phyloP scores from a whole-genome alignment of 2,888 invertebrate species.

The Nysson spinosus region DNA sequence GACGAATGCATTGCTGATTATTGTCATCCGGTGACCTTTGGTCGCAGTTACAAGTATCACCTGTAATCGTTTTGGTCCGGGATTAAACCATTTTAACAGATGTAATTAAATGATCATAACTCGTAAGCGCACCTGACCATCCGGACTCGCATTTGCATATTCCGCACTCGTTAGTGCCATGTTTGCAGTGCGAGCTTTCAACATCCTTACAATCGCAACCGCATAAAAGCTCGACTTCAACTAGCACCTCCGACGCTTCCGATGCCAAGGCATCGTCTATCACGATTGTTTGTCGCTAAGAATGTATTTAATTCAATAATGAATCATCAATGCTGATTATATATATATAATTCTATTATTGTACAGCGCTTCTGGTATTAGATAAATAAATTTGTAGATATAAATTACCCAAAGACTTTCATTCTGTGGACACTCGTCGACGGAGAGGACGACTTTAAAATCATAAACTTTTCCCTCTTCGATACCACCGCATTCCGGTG shows the following conservation, averaged over 20 bases:
- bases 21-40: constrained; percentile 78
- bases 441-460: constrained; percentile 82
- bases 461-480: constrained; percentile 82
- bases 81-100: no score
- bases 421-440: constrained; percentile 80
- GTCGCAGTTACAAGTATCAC: constrained; percentile 81
- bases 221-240: constrained; percentile 87
- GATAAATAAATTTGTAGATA: neutral
- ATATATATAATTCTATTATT: no score
- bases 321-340: constrained; percentile 7
- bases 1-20: constrained; percentile 79
- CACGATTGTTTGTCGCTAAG: constrained; percentile 78
- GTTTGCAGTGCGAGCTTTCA: constrained; percentile 75
- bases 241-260: constrained; percentile 80
- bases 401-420: constrained; percentile 78
- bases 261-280: constrained; percentile 89
- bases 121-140: no score
- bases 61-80: constrained; percentile 68
- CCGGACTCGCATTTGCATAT: constrained; percentile 82
- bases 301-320: constrained; percentile 5
- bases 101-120: no score
- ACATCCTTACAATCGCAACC: constrained; percentile 83
- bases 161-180: constrained; percentile 82
- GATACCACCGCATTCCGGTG: constrained; percentile 81
- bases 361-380: no score